Evolutionary conservation across 2,797 vertebrate genomes (phyloP).

Genomic region (Babyrousa celebensis): DNA sequence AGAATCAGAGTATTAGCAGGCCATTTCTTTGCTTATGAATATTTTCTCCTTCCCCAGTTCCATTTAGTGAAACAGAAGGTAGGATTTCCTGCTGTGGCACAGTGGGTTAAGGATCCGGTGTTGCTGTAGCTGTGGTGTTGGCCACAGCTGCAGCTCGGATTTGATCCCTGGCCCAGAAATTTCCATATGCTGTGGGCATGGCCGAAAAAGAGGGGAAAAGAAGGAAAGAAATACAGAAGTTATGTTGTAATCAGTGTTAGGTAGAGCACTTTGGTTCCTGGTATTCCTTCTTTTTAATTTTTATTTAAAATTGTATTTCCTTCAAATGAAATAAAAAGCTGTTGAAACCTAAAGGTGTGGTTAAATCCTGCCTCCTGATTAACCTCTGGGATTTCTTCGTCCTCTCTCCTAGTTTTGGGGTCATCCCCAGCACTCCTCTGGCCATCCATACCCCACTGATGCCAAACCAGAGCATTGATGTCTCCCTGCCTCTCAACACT

Average conservation of each 20-base stretch:
- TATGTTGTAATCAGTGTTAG: neutral
- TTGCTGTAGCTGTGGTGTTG: too few species aligned
- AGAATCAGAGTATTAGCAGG: constrained; percentile 28
- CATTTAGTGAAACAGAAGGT: neutral
- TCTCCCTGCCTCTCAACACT: constrained; percentile 98
- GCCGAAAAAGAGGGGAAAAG: too few species aligned
- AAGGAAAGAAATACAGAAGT: neutral
- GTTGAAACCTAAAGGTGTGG: neutral
- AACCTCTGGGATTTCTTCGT: neutral
- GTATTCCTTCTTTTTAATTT: neutral
- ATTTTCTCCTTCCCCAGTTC: constrained; percentile 11
- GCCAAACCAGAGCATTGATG: constrained; percentile 98
- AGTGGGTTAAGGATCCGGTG: too few species aligned
- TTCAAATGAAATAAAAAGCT: neutral
- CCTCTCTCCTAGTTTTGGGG: constrained; percentile 94
- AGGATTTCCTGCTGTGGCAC: too few species aligned
- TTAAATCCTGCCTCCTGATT: constrained; percentile 30
- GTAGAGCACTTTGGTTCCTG: neutral
- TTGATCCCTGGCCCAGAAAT: too few species aligned
- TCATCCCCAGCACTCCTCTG: constrained; percentile 97
- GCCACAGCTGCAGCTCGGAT: too few species aligned
- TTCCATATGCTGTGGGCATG: too few species aligned
- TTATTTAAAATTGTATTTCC: constrained; percentile 41
- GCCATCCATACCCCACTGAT: constrained; percentile 98
- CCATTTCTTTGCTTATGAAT: neutral